Conservation (phyloP, 2,888 invertebrate genomes). For the Metalampra italica region DNA sequence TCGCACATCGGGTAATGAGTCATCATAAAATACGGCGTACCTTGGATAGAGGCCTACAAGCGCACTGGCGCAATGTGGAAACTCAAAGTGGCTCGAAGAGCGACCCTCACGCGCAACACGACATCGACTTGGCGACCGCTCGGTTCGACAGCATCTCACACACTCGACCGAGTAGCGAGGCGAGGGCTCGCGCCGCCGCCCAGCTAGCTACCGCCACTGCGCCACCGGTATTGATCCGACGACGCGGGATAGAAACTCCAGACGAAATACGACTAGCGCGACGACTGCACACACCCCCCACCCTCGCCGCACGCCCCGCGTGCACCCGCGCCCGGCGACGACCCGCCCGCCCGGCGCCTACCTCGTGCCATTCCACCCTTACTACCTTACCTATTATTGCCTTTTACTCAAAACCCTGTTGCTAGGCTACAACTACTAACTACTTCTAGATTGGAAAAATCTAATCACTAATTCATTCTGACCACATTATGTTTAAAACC, state of each 20-base stretch:
- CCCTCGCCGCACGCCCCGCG: constrained; percentile 39
- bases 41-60: constrained; percentile 59
- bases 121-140: constrained; percentile 73
- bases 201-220: constrained; percentile 73
- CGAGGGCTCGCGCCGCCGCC: constrained; percentile 60
- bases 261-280: constrained; percentile 76
- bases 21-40: constrained; percentile 64
- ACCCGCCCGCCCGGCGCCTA: constrained; percentile 26
- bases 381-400: constrained; percentile 27
- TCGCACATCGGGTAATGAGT: constrained; percentile 61
- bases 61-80: constrained; percentile 68
- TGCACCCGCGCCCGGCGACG: constrained; percentile 45
- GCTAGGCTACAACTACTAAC: constrained; percentile 29
- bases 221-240: constrained; percentile 77
- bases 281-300: constrained; percentile 68
- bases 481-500: too few relatives aligned
- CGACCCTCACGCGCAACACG: constrained; percentile 73
- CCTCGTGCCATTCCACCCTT: constrained; percentile 20
- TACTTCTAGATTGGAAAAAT: background rate
- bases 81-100: constrained; percentile 68
- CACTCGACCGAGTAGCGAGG: constrained; percentile 57
- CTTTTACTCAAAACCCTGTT: constrained; percentile 38
- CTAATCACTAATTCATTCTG: background rate
- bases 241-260: constrained; percentile 77
- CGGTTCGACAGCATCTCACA: constrained; percentile 76